phyloP scores from a whole-genome alignment of 2,113 vertebrate genomes.

The Xiphorhynchus elegans region DNA sequence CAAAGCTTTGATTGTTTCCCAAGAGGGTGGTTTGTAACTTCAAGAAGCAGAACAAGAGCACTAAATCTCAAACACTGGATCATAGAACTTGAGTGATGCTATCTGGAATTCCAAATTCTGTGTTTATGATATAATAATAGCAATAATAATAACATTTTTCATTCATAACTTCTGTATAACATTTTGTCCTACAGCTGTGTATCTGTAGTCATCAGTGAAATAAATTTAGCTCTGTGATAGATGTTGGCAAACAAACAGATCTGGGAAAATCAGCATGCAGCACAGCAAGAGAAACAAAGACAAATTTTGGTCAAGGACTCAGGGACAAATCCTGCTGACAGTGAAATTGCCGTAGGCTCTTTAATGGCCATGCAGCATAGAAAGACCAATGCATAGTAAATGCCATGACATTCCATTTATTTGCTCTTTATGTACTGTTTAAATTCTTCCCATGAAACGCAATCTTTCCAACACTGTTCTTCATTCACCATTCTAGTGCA shows the following conservation, averaged over 20 bases:
- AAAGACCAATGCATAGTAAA: constrained; percentile 1
- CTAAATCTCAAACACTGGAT: not conserved
- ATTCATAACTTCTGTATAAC: not conserved
- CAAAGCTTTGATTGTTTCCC: not conserved
- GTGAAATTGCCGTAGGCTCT: not conserved
- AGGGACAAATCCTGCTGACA: constrained; percentile 35
- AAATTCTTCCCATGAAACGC: constrained; percentile 6
- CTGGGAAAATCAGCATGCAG: constrained; percentile 25
- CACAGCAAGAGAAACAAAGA: not conserved
- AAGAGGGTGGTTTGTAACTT: not conserved
- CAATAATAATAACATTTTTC: not conserved
- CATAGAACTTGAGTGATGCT: not conserved
- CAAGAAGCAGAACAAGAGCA: not conserved
- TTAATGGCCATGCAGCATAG: not conserved
- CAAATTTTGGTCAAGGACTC: constrained; percentile 57
- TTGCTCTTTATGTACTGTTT: constrained; percentile 5
- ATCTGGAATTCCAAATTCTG: not conserved
- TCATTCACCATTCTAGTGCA: not conserved
- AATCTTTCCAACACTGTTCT: not conserved
- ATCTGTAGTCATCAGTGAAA: not conserved
- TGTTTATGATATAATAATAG: not conserved
- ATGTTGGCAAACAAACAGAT: constrained; percentile 14
- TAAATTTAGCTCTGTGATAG: not conserved
- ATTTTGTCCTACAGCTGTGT: not conserved
- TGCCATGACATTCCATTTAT: constrained; percentile 9